Evolutionary conservation across 2,113 vertebrate species (phyloP).

Genomic region (Notothenia coriiceps): DNA sequence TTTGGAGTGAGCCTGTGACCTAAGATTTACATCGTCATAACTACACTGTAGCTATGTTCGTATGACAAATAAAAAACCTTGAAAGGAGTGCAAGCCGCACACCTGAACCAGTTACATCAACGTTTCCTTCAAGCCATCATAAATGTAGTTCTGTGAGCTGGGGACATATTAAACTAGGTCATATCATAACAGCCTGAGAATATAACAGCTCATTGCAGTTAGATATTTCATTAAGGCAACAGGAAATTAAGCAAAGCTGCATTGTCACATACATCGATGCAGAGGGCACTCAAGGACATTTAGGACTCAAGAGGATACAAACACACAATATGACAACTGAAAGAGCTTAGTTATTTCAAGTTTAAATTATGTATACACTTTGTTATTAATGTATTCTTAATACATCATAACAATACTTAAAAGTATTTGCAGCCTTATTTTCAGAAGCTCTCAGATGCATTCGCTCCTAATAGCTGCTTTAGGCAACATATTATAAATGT

Average conservation of each 20-base stretch:
- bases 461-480: neutral
- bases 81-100: neutral
- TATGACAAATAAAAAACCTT: no score
- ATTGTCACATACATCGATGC: neutral
- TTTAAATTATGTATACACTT: neutral
- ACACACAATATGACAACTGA: neutral
- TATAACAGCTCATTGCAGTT: conserved; percentile 39
- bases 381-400: neutral
- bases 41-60: no score
- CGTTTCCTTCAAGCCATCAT: conserved; percentile 20
- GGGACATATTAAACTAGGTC: conserved; percentile 48
- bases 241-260: conserved; percentile 51
- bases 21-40: no score
- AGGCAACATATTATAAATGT: neutral
- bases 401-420: neutral
- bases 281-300: conserved; percentile 13
- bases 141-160: conserved; percentile 46
- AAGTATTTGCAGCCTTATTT: neutral
- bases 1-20: no score
- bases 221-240: conserved; percentile 51
- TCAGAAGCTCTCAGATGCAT: neutral
- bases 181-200: conserved; percentile 13
- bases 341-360: neutral
- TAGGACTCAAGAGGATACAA: neutral
- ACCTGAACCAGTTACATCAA: conserved; percentile 42